Percentiles rank a stretch among this genome's conserved stretches.
Conservation (phyloP, 2,113 vertebrate genomes). For the Kryptolebias marmoratus region DNA sequence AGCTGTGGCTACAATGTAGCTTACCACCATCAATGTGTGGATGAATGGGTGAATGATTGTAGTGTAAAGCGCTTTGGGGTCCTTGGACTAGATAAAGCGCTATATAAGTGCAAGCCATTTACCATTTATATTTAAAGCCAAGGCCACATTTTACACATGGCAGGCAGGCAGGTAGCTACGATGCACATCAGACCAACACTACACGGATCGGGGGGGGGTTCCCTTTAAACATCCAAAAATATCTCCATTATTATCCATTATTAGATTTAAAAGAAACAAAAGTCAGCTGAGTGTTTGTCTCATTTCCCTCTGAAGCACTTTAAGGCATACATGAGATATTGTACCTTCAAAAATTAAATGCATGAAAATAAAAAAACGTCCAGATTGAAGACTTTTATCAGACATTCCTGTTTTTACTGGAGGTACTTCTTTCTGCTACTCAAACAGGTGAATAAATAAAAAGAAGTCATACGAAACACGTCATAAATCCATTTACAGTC, state of each 20-base stretch:
- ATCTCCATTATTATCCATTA: slow-evolving; percentile 10
- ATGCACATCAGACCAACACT: slow-evolving; percentile 8
- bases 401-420: neutral
- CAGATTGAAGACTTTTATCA: neutral
- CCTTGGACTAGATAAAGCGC: too few species aligned
- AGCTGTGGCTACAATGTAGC: too few species aligned
- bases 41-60: too few species aligned
- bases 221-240: slow-evolving; percentile 50
- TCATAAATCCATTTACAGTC: slow-evolving; percentile 37
- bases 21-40: too few species aligned
- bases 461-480: slow-evolving; percentile 3
- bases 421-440: neutral
- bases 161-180: neutral
- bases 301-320: neutral
- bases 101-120: too few species aligned
- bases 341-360: slow-evolving; percentile 3
- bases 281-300: neutral
- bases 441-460: slow-evolving; percentile 39
- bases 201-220: slow-evolving; percentile 6
- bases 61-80: too few species aligned
- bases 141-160: slow-evolving; percentile 55
- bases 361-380: neutral
- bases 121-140: slow-evolving; percentile 19
- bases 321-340: slow-evolving; percentile 47
- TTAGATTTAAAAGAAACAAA: neutral